Base-by-base conservation (phyloP, 64 coral and sea anemone genomes). In the Porites australiensis region DNA sequence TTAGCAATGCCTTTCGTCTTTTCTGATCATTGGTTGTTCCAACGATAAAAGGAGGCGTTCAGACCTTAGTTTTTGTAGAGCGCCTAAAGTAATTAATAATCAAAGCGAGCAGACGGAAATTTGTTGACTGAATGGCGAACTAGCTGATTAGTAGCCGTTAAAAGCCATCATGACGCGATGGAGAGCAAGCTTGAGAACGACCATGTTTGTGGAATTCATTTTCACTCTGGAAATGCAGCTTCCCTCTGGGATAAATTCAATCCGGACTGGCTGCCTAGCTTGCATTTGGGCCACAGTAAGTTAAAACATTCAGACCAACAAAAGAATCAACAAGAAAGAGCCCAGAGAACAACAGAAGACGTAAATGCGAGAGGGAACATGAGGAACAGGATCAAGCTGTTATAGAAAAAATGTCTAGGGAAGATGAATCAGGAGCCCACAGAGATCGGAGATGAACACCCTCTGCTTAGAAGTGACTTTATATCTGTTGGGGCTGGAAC, bases 211-310 rank as follows among this genome's bases (percentile, higher is more conserved):
- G 89, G 78, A 3, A 58, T 52, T n/a, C 82, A 93, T 66, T 93
- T 93, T 86, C 81, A 93, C 50, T 93, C 82, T 10, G 90, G 71
- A 45, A 93, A 77, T 66, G 90, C 82, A 77, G 81, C 90, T 58
- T 64, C 55, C 66, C 14, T 89, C 46, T 89, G 93, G 93, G 87
- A 89, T 83, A 59, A 50, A 74, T 84, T 89, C 18, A 64, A 64
- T 64, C 62, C 65, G 5, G 90, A 93, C 61, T 93, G 90, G 90
- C 50, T 93, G 6, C 82, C 79, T 50, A 66, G 50, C 8, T 58
- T 93, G 11, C 71, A 93, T 15, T 48, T 93, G 49, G 91, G 82
- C 68, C 91, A 93, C 50, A 58, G 87, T 44, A 93, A 93, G 70
- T 14, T 20, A 68, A 93, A 44, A 47, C 64, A 16, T 6, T 46